phyloP scores from a whole-genome alignment of 2,797 vertebrate species.

The Jordanella pulchra region DNA sequence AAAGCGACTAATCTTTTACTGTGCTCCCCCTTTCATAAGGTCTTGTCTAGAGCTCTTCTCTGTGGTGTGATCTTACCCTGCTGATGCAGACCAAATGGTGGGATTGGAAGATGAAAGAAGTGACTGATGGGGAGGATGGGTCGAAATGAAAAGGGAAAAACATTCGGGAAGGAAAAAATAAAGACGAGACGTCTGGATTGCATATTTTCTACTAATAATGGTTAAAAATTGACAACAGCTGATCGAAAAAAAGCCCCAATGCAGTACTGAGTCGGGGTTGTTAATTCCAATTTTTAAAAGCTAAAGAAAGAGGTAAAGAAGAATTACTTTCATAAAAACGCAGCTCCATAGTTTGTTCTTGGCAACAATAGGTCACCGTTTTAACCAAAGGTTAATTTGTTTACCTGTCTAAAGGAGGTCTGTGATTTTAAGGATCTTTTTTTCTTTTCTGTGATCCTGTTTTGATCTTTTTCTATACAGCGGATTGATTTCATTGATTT shows the following conservation, averaged over 20 bases:
- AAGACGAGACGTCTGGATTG: conserved; percentile 46
- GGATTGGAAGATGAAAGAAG: conserved; percentile 64
- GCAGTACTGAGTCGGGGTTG: conserved; percentile 6
- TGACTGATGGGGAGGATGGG: conserved; percentile 51
- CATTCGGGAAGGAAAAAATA: conserved; percentile 35
- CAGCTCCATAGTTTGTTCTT: not conserved
- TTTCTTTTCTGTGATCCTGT: not conserved
- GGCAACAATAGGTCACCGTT: not conserved
- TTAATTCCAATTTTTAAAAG: too few species aligned
- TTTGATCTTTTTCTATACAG: not conserved
- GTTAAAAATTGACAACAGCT: conserved; percentile 47
- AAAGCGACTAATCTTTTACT: conserved; percentile 59
- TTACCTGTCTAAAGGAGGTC: not conserved
- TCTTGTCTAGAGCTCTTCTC: conserved; percentile 63
- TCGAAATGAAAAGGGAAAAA: conserved; percentile 5
- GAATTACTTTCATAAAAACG: too few species aligned
- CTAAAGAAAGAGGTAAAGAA: too few species aligned
- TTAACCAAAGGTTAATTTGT: not conserved
- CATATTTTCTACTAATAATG: conserved; percentile 43
- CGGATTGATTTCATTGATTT: not conserved
- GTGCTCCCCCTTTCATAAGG: conserved; percentile 48
- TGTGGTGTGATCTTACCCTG: conserved; percentile 58
- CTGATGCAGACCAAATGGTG: conserved; percentile 75
- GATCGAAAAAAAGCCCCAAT: conserved; percentile 21
- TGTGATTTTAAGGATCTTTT: not conserved